Percentiles rank a stretch among this genome's conserved stretches.
These are phyloP conservation scores for Periparus ater DNA, from an alignment of 2,797 vertebrate genomes.

Conservation along the genomic window DNA sequence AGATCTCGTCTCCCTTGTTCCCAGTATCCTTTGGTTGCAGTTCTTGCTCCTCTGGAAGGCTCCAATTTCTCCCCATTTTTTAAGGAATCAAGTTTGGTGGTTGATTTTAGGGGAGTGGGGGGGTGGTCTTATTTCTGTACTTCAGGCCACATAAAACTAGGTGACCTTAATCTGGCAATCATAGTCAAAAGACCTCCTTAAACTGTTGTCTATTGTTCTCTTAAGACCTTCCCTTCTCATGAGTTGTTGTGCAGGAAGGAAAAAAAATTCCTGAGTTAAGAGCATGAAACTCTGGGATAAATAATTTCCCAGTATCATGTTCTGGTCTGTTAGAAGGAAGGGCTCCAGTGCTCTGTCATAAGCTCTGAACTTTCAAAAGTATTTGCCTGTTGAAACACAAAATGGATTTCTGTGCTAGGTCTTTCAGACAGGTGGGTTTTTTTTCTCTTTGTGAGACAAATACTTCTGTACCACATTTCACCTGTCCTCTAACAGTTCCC, in stretches of 20 bases:
- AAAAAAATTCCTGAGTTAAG: background rate
- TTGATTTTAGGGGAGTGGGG: background rate
- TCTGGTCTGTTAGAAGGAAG: background rate
- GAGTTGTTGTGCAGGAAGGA: background rate
- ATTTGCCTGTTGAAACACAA: background rate
- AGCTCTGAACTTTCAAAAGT: background rate
- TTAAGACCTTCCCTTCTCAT: background rate
- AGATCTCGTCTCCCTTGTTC: background rate
- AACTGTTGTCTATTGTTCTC: background rate
- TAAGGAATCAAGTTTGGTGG: background rate
- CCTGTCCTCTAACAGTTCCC: background rate
- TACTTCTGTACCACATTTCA: background rate
- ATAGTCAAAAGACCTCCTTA: background rate
- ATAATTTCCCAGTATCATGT: background rate
- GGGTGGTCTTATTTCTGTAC: background rate
- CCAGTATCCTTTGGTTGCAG: background rate
- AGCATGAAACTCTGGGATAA: background rate
- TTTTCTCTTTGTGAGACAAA: background rate
- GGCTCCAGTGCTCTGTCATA: background rate
- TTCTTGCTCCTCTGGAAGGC: background rate
- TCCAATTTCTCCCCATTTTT: background rate
- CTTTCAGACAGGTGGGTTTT: background rate
- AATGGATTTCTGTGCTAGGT: background rate
- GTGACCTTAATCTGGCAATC: background rate
- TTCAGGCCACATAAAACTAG: background rate